A percentile compares a stretch with the other conserved stretches of the same genome.
These are phyloP conservation scores for Cisticola juncidis DNA, from an alignment of 2,113 vertebrate genomes.

Conservation along the genomic window DNA sequence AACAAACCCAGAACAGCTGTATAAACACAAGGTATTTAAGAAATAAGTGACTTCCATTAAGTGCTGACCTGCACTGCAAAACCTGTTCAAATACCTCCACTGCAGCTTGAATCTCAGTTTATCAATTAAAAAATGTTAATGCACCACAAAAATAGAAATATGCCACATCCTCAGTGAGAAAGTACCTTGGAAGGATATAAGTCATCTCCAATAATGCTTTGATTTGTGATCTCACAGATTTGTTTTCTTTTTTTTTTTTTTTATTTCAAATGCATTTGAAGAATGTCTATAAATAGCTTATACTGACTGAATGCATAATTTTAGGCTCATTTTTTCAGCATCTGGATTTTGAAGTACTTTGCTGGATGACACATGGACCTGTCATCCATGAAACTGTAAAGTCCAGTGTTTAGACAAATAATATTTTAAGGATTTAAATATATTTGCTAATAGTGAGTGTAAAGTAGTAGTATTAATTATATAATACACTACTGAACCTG, in stretches of 20 bases:
- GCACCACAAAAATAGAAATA: not conserved
- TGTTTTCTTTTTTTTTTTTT: conserved; percentile 30
- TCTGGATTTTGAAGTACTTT: conserved; percentile 23
- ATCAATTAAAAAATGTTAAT: conserved; percentile 13
- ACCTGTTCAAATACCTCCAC: not conserved
- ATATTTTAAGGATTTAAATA: not conserved
- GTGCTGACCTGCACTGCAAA: not conserved
- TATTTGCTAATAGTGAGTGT: not conserved
- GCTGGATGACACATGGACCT: not conserved
- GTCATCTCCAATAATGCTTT: not conserved
- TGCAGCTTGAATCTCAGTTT: not conserved
- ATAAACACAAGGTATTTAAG: conserved; percentile 40
- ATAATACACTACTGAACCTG: not conserved
- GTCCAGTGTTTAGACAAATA: not conserved
- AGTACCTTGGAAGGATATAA: not conserved
- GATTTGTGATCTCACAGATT: not conserved
- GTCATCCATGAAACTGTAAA: not conserved
- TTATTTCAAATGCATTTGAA: conserved; percentile 38
- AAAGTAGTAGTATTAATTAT: not conserved
- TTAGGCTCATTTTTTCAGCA: conserved; percentile 22
- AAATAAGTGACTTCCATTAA: conserved; percentile 35
- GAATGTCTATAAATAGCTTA: conserved; percentile 44
- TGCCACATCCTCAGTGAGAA: not conserved
- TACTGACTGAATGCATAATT: not conserved
- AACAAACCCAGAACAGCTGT: conserved; percentile 15